Evolutionary conservation across 1,140 invertebrate species (phyloP), one percentile per base, ranked within the genome.

Genomic region (Daktulosphaira vitifoliae): DNA sequence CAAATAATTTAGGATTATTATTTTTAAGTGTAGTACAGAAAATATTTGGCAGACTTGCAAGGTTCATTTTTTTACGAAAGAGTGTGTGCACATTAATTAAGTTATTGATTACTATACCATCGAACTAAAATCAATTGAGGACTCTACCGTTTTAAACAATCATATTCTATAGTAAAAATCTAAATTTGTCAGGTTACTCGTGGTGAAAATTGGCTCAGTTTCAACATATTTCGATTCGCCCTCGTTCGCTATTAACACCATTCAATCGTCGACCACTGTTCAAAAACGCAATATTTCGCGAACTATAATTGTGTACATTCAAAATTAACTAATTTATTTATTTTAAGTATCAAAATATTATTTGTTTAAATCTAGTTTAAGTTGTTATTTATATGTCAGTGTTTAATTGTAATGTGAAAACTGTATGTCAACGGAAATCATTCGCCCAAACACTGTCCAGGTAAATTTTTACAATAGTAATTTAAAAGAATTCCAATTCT

Each of bases 201-300:
- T 62, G 56, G 39, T 25, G 18, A 62, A 44, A 16, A 23, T 62
- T 62, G 56, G 56, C 56, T 8, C 11, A 1, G 23, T 18, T 16
- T 39, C 56, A 62, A 62, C 44, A 48, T 62, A 62, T 62, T 62
- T 62, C 42, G 20, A 62, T 62, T 62, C 56, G 56, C 42, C 56
- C 56, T 62, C 56, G 46, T 62, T 62, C 26, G 42, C 56, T 62
- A 62, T 62, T 33, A 46, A 42, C 56, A 62, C 56, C 56, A 62
- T 39, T 62, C 56, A 62, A 62, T 62, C 56, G 56, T 62, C 42
- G 56, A 46, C 56, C 56, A 39, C 56, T 62, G 56, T 39, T 62
- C 56, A 62, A 62, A 62, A 62, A 62, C 56, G 56, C 56, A 62
- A 62, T 62, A 46, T 62, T 62, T 39, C 56, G 56, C 56, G 56